phyloP scores from a whole-genome alignment of 2,113 vertebrate genomes.

The Bubo scandiacus region DNA sequence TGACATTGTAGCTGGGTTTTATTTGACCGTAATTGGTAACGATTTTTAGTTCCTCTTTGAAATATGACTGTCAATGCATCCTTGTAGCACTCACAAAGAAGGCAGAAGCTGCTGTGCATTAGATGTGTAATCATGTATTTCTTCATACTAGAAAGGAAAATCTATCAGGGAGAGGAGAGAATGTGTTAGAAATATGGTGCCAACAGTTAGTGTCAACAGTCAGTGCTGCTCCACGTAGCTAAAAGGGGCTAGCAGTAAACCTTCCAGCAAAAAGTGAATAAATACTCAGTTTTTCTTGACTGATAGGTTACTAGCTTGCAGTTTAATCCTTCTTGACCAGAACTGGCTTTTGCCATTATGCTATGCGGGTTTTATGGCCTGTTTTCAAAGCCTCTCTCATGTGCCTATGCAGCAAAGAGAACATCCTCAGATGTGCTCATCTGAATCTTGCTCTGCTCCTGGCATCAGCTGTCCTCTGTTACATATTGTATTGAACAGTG shows the following conservation, averaged over 20 bases:
- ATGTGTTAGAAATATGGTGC: background rate
- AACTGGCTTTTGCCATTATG: background rate
- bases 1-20: slow-evolving; percentile 87
- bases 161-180: background rate
- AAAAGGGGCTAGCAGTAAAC: background rate
- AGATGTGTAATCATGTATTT: background rate
- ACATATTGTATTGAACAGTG: background rate
- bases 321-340: background rate
- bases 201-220: background rate
- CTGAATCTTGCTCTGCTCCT: background rate
- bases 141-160: background rate
- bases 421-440: background rate
- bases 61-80: background rate
- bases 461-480: background rate
- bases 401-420: background rate
- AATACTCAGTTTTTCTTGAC: background rate
- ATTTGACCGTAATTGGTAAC: slow-evolving; percentile 89
- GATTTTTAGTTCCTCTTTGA: background rate
- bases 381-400: background rate
- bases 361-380: background rate
- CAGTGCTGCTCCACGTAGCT: background rate
- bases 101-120: background rate
- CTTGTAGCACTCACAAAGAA: background rate
- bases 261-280: background rate
- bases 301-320: background rate